Percentiles rank a stretch among this genome's conserved stretches.
phyloP scores from a whole-genome alignment of 2,888 invertebrate genomes.

The Drosophila buzzatii region DNA sequence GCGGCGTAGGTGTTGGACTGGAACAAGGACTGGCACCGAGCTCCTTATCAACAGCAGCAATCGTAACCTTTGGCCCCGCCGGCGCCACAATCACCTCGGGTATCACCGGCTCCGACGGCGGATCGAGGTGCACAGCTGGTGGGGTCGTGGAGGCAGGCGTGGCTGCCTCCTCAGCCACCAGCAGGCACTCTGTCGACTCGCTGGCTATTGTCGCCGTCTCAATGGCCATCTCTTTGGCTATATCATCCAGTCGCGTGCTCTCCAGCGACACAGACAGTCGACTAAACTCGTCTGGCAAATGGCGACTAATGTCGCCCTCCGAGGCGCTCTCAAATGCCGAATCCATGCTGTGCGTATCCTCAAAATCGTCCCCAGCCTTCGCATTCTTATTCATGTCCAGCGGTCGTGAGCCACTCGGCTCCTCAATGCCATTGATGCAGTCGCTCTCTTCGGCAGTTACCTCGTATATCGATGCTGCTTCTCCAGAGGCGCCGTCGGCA shows the following conservation, averaged over 20 bases:
- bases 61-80: slow-evolving; percentile 76
- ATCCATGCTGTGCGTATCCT: slow-evolving; percentile 84
- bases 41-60: slow-evolving; percentile 70
- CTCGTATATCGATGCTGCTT: slow-evolving; percentile 66
- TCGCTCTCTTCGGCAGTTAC: slow-evolving; percentile 81
- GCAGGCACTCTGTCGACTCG: slow-evolving; percentile 81
- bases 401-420: slow-evolving; percentile 64
- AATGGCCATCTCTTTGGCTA: slow-evolving; percentile 78
- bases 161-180: slow-evolving; percentile 65
- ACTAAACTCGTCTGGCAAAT: slow-evolving; percentile 83
- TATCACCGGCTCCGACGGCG: slow-evolving; percentile 18
- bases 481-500: slow-evolving; percentile 25
- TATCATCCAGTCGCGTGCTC: slow-evolving; percentile 79
- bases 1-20: slow-evolving; percentile 79
- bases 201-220: slow-evolving; percentile 84
- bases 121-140: slow-evolving; percentile 21
- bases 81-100: slow-evolving; percentile 25
- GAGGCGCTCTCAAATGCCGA: slow-evolving; percentile 85
- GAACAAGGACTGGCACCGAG: slow-evolving; percentile 61
- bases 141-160: slow-evolving; percentile 66
- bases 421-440: slow-evolving; percentile 62
- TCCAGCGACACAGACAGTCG: slow-evolving; percentile 80
- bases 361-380: slow-evolving; percentile 80
- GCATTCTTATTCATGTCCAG: slow-evolving; percentile 83
- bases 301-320: slow-evolving; percentile 84